Conservation (phyloP, 2,797 vertebrate genomes). For the Poeciliopsis turneri region DNA sequence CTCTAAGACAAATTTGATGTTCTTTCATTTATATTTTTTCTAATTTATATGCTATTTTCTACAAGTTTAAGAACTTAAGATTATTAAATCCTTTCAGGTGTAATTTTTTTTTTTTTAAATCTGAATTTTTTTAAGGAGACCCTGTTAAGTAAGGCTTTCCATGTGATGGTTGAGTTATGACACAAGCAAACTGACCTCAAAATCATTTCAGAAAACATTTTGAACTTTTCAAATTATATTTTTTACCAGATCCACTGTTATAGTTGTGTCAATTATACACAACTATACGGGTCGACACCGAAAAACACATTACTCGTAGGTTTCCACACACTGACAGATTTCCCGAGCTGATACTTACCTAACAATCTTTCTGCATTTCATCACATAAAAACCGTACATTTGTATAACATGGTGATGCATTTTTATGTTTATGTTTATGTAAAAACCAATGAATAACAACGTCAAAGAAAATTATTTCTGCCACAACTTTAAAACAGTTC, state of each 20-base stretch:
- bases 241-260: neutral
- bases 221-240: neutral
- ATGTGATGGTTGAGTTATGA: neutral
- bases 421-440: constrained; percentile 42
- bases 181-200: neutral
- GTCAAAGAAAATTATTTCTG: neutral
- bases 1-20: neutral
- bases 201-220: neutral
- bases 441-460: neutral
- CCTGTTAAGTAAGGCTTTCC: neutral
- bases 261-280: too few relatives aligned
- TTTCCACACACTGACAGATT: constrained; percentile 47
- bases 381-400: constrained; percentile 25
- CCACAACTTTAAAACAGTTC: too few relatives aligned
- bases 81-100: neutral
- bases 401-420: constrained; percentile 73
- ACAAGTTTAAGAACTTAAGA: neutral
- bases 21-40: neutral
- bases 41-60: neutral
- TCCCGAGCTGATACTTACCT: constrained; percentile 16
- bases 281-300: constrained; percentile 76
- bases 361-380: constrained; percentile 34
- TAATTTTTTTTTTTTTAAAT: neutral
- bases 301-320: constrained; percentile 83
- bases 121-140: neutral